Conservation (phyloP, 1,140 invertebrate species). For the Drosophila pruinosa region DNA sequence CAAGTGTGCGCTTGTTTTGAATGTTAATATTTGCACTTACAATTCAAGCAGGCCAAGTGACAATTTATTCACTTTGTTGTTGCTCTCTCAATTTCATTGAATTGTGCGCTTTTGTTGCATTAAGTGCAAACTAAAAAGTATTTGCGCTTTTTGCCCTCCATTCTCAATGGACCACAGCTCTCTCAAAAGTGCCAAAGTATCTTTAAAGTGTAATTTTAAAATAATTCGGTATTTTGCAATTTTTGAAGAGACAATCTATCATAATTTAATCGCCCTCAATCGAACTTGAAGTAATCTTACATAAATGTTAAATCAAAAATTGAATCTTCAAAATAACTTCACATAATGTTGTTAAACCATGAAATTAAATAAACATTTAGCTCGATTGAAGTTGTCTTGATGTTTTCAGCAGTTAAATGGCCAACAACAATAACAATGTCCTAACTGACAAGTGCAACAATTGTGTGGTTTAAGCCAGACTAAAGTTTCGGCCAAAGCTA, state of each 20-base stretch:
- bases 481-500: slow-evolving; percentile 12
- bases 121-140: slow-evolving; percentile 46
- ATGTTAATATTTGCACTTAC: slow-evolving; percentile 78
- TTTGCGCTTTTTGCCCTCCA: slow-evolving; percentile 37
- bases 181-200: not conserved
- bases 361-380: slow-evolving; percentile 5
- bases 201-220: not conserved
- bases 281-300: too few species aligned
- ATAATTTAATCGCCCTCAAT: too few species aligned
- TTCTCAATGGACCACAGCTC: not conserved
- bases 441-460: slow-evolving; percentile 39
- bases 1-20: slow-evolving; percentile 77
- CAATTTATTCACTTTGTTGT: slow-evolving; percentile 72
- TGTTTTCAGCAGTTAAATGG: slow-evolving; percentile 23
- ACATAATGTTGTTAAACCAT: not conserved
- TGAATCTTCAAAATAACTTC: not conserved
- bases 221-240: too few species aligned
- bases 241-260: too few species aligned
- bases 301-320: not conserved
- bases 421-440: not conserved
- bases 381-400: not conserved
- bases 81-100: slow-evolving; percentile 63
- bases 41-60: slow-evolving; percentile 76
- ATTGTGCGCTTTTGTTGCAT: slow-evolving; percentile 44
- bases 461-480: slow-evolving; percentile 30